Conservation (phyloP, 2,888 invertebrate species). For the Synanthedon tipuliformis region DNA sequence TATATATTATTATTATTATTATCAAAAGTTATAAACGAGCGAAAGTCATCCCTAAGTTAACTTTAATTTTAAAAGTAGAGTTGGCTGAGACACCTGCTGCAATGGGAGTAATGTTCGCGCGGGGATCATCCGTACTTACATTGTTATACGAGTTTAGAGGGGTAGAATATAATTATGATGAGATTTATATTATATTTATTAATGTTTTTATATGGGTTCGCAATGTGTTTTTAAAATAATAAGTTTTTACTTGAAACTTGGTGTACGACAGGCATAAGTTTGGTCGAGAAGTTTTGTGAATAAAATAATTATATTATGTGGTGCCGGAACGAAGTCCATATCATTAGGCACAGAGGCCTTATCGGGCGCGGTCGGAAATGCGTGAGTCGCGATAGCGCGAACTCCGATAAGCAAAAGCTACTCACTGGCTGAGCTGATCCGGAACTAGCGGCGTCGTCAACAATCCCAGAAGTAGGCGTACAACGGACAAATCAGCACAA, state of each 20-base stretch:
- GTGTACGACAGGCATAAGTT: neutral
- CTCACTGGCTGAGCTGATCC: constrained; percentile 68
- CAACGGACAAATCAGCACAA: constrained; percentile 53
- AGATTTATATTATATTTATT: too few species aligned
- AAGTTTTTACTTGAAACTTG: too few species aligned
- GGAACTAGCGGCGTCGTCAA: constrained; percentile 62
- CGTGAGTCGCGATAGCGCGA: constrained; percentile 66
- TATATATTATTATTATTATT: too few species aligned
- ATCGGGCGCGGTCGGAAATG: constrained; percentile 70
- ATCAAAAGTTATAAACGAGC: too few species aligned
- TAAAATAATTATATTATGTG: neutral
- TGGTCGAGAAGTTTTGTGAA: neutral
- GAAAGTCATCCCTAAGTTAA: neutral
- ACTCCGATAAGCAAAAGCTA: constrained; percentile 65
- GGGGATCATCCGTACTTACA: constrained; percentile 15
- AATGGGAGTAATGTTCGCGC: constrained; percentile 9
- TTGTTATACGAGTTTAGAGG: constrained; percentile 13
- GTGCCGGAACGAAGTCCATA: constrained; percentile 24
- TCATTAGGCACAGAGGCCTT: constrained; percentile 42
- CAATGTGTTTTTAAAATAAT: too few species aligned
- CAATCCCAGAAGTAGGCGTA: constrained; percentile 47
- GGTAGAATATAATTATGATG: constrained; percentile 22
- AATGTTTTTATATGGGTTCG: too few species aligned
- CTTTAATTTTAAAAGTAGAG: neutral
- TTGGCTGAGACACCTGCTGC: constrained; percentile 18